Evolutionary conservation across 2,888 invertebrate species (phyloP).

Genomic region (Ceriagrion tenellum): DNA sequence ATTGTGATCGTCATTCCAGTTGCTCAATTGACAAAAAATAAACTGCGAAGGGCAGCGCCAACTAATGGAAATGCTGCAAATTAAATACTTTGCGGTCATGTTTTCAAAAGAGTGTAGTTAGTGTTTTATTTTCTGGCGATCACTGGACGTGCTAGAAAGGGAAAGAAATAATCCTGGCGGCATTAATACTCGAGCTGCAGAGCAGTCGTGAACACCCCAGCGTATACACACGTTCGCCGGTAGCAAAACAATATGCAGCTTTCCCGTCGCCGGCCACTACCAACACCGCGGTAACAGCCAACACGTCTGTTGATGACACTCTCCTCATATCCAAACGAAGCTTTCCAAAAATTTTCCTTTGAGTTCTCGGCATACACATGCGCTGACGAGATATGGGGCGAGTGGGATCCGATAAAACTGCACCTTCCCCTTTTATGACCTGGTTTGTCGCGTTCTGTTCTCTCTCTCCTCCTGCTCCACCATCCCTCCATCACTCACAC

Average conservation of each 20-base stretch:
- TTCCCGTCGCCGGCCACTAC: background rate
- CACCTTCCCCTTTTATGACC: background rate
- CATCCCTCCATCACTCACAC: background rate
- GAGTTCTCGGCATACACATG: background rate
- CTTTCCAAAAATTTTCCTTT: conserved; percentile 31
- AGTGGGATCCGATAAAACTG: background rate
- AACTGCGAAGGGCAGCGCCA: background rate
- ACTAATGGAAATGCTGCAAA: background rate
- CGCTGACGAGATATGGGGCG: background rate
- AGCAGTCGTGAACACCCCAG: background rate
- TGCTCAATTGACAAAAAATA: background rate
- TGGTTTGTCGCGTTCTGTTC: background rate
- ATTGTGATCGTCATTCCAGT: background rate
- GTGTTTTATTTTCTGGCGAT: background rate
- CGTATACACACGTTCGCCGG: background rate
- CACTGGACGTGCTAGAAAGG: background rate
- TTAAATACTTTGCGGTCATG: background rate
- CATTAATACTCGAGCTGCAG: background rate
- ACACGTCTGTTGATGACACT: conserved; percentile 9
- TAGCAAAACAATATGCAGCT: background rate
- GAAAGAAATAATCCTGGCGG: background rate
- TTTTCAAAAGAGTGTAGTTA: background rate
- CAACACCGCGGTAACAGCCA: background rate
- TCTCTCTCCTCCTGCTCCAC: background rate
- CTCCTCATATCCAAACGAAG: conserved; percentile 26